Evolutionary conservation across 2,797 vertebrate species (phyloP).

Genomic region (Sternarchorhynchus goeldii): DNA sequence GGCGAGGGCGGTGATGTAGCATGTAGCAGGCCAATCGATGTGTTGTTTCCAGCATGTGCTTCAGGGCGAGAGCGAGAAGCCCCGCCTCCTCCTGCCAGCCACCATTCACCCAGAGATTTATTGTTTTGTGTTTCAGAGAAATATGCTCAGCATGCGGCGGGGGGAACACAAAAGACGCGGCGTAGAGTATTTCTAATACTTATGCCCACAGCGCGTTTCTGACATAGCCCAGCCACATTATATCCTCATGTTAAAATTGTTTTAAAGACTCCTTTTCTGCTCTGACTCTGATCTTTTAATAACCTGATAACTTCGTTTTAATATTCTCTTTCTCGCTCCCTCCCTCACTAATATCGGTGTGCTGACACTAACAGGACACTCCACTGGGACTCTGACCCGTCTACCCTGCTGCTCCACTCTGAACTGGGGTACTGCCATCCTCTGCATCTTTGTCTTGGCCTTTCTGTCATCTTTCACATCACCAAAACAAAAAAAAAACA

Average conservation of each 20-base stretch:
- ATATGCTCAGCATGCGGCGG: background rate
- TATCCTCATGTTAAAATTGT: background rate
- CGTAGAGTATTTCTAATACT: background rate
- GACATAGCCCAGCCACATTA: background rate
- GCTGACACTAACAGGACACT: slow-evolving; percentile 98
- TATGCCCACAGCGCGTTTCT: background rate
- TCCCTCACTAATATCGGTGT: slow-evolving; percentile 88
- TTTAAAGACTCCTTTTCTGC: background rate
- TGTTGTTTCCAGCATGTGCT: slow-evolving; percentile 4
- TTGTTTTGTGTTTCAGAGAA: background rate
- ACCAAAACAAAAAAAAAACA: too few species aligned
- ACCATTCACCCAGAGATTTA: slow-evolving; percentile 15
- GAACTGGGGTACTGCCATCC: slow-evolving; percentile 94
- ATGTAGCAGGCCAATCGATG: background rate
- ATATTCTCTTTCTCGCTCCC: slow-evolving; percentile 9
- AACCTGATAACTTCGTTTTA: slow-evolving; percentile 58
- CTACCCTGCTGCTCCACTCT: slow-evolving; percentile 99
- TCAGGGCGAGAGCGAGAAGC: background rate
- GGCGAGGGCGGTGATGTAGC: background rate
- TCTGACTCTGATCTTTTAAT: slow-evolving; percentile 56
- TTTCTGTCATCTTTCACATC: background rate
- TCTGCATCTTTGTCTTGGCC: background rate
- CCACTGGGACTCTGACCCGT: slow-evolving; percentile 99
- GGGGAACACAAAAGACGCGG: background rate
- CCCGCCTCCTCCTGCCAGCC: background rate